Evolutionary conservation across 2,797 vertebrate genomes (phyloP).

Genomic region (Lepus townsendii): DNA sequence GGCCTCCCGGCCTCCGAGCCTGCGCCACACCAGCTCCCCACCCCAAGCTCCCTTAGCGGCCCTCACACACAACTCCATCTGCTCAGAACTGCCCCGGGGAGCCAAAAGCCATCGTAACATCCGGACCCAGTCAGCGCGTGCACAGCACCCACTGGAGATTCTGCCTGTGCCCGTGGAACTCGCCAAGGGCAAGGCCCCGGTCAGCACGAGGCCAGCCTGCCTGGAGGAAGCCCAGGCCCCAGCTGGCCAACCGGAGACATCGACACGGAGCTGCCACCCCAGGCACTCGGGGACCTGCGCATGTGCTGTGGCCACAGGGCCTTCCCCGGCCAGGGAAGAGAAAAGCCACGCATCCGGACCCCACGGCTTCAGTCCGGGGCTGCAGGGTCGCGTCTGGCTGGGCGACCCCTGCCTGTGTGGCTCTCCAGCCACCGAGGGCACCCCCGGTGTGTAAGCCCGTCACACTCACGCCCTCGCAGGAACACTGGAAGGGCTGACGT

Average conservation of each 20-base stretch:
- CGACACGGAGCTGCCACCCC: not conserved
- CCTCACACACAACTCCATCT: not conserved
- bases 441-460: no score
- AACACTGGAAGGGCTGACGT: not conserved
- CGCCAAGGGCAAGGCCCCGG: not conserved
- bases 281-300: not conserved
- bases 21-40: not conserved
- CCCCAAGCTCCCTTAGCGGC: not conserved
- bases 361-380: not conserved
- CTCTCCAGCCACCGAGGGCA: not conserved
- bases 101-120: not conserved
- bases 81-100: not conserved
- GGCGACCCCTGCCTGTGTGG: not conserved
- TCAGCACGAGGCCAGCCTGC: not conserved
- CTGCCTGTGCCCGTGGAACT: not conserved
- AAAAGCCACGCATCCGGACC: not conserved
- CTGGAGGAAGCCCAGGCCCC: not conserved
- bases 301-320: not conserved
- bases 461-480: not conserved
- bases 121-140: not conserved
- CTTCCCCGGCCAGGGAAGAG: no score
- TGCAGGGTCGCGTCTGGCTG: not conserved
- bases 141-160: no score
- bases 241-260: not conserved
- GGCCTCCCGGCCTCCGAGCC: not conserved